Conservation (phyloP, 1,140 invertebrate genomes). For the Anthonomus grandis region DNA sequence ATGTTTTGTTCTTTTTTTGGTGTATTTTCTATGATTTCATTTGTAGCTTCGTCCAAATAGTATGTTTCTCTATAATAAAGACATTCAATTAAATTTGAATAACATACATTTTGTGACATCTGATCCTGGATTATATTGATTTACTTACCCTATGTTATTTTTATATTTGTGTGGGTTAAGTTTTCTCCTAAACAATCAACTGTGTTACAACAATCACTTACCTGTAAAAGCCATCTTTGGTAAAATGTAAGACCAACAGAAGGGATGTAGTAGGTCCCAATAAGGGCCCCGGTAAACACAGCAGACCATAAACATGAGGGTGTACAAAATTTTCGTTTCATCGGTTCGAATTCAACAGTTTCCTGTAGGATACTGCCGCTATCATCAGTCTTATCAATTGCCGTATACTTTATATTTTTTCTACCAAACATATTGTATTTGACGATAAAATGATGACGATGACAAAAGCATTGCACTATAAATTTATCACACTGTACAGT, state of each 20-base stretch:
- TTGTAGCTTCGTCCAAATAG: too few relatives aligned
- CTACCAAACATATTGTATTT: conserved; percentile 43
- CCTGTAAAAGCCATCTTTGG: conserved; percentile 87
- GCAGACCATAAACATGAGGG: conserved; percentile 40
- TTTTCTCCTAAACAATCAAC: background rate
- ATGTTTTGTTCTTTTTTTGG: too few relatives aligned
- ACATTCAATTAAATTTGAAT: too few relatives aligned
- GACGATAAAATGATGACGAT: too few relatives aligned
- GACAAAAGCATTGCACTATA: too few relatives aligned
- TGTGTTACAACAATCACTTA: conserved; percentile 50
- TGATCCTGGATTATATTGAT: too few relatives aligned
- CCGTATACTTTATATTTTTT: conserved; percentile 38
- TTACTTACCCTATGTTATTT: too few relatives aligned
- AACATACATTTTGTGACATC: too few relatives aligned
- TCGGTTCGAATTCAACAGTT: conserved; percentile 35
- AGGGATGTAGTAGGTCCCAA: conserved; percentile 81
- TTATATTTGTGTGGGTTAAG: too few relatives aligned
- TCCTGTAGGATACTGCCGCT: conserved; percentile 26
- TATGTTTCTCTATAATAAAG: too few relatives aligned
- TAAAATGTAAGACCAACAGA: conserved; percentile 97
- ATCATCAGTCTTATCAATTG: conserved; percentile 31
- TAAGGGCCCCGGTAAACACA: conserved; percentile 54
- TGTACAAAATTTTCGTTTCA: conserved; percentile 38
- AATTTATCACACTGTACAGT: too few relatives aligned
- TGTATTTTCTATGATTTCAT: too few relatives aligned